These are phyloP conservation scores for Montipora efflorescens DNA, from an alignment of 64 coral and sea anemone genomes.

Conservation along the genomic window DNA sequence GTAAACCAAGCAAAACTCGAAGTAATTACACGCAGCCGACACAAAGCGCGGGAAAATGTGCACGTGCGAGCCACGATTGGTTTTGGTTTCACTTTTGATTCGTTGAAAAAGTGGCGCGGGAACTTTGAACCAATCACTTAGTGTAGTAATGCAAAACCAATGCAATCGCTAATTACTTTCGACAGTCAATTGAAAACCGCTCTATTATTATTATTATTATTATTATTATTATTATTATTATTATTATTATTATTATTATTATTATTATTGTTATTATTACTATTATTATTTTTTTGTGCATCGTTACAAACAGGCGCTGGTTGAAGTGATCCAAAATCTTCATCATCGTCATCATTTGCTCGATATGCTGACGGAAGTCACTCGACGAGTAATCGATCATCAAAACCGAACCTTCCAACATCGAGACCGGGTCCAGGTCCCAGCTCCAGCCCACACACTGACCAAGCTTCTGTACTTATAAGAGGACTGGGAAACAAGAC, in stretches of 20 bases:
- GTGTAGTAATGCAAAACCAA: too few species aligned
- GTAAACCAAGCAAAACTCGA: too few species aligned
- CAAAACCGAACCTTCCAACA: not conserved
- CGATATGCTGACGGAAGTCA: conserved; percentile 28
- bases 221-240: not conserved
- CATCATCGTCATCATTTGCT: conserved; percentile 32
- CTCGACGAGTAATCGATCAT: not conserved
- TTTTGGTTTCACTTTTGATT: too few species aligned
- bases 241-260: too few species aligned
- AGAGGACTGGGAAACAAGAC: not conserved
- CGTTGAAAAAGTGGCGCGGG: too few species aligned
- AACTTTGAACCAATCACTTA: too few species aligned
- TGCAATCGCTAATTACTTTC: too few species aligned
- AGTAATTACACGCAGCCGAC: too few species aligned
- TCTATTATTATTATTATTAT: too few species aligned
- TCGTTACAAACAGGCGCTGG: not conserved
- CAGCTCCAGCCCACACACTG: conserved; percentile 20
- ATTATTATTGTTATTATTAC: not conserved
- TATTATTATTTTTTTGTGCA: not conserved
- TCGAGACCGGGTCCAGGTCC: not conserved
- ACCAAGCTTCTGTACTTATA: conserved; percentile 23
- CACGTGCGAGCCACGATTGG: too few species aligned
- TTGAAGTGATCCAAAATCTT: not conserved
- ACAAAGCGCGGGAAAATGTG: too few species aligned
- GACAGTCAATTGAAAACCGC: too few species aligned